A percentile compares a stretch with the other conserved stretches of the same genome.
phyloP scores from a whole-genome alignment of 30 jellyfish, hydroid and myxozoan genomes.

The Turritopsis rubra region DNA sequence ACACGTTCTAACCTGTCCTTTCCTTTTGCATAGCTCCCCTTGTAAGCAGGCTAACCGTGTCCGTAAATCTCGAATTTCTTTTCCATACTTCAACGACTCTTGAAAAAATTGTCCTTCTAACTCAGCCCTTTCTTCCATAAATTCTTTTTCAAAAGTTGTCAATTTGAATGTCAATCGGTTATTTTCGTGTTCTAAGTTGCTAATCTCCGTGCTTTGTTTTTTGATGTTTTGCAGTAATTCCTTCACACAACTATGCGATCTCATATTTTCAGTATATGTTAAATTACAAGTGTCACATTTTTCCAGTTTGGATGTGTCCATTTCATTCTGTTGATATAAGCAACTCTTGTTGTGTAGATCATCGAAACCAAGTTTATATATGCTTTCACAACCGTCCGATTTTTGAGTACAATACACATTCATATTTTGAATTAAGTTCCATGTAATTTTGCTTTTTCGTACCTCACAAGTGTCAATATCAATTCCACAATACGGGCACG shows the following conservation, averaged over 20 bases:
- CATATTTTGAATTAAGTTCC: constrained; percentile 71
- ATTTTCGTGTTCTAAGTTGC: constrained; percentile 83
- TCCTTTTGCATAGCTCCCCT: constrained; percentile 44
- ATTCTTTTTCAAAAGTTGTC: constrained; percentile 70
- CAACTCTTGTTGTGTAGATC: constrained; percentile 55
- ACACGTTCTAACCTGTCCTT: constrained; percentile 12
- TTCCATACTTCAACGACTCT: constrained; percentile 63
- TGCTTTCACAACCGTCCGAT: constrained; percentile 69
- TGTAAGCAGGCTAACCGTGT: constrained; percentile 56
- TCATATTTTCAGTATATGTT: constrained; percentile 14
- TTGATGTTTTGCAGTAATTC: constrained; percentile 38
- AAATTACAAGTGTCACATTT: constrained; percentile 60
- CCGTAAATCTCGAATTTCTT: constrained; percentile 68
- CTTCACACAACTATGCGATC: constrained; percentile 54
- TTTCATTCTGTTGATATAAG: constrained; percentile 41
- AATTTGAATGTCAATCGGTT: constrained; percentile 58
- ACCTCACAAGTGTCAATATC: constrained; percentile 16
- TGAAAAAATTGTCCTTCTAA: constrained; percentile 53
- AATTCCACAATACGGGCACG: constrained; percentile 78
- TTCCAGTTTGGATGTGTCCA: constrained; percentile 15
- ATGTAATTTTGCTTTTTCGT: constrained; percentile 40
- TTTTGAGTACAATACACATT: constrained; percentile 70
- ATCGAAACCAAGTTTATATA: constrained; percentile 69
- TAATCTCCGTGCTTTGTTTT: constrained; percentile 43
- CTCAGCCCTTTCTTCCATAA: constrained; percentile 62